Conservation (phyloP, 2,113 vertebrate species). For the Prietella phreatophila region DNA sequence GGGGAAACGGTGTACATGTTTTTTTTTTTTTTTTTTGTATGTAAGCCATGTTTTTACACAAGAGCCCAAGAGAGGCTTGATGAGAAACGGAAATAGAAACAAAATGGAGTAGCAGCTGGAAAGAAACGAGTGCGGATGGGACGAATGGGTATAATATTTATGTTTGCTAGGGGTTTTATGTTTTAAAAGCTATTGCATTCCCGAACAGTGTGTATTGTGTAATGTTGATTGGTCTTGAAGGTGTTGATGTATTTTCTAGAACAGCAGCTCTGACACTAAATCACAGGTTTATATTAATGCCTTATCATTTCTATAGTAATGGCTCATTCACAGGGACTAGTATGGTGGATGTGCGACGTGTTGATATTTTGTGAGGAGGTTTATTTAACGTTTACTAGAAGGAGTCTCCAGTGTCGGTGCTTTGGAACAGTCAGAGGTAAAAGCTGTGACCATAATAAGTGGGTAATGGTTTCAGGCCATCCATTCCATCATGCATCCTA, state of each 20-base stretch:
- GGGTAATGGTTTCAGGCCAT: background rate
- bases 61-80: background rate
- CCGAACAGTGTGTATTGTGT: background rate
- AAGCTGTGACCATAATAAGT: background rate
- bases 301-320: background rate
- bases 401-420: background rate
- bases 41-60: background rate
- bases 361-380: background rate
- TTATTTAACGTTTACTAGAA: background rate
- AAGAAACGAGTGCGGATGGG: background rate
- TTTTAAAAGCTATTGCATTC: background rate
- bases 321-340: background rate
- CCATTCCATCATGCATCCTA: background rate
- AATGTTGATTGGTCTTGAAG: background rate
- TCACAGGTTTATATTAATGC: background rate
- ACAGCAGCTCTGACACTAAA: background rate
- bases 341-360: background rate
- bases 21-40: background rate
- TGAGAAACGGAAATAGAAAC: background rate
- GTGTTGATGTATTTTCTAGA: background rate
- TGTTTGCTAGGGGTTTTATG: background rate
- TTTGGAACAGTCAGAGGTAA: background rate
- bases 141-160: background rate
- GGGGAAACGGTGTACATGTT: background rate
- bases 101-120: background rate